Percentiles rank a stretch among this genome's conserved stretches.
phyloP scores from a whole-genome alignment of 2,797 vertebrate genomes.

The Gouania willdenowi region DNA sequence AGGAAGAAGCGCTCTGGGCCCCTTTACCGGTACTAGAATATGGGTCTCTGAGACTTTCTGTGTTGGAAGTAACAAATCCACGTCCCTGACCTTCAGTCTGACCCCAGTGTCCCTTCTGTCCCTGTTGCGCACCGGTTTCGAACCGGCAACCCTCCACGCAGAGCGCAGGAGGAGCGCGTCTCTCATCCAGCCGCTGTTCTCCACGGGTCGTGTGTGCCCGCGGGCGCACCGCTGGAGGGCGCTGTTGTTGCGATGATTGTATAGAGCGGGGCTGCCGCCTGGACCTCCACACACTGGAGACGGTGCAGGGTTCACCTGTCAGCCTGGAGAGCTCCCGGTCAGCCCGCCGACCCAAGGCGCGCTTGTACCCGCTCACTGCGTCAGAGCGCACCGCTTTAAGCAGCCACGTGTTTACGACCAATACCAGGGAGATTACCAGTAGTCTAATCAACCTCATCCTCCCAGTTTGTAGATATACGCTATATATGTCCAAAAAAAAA shows the following conservation, averaged over 20 bases:
- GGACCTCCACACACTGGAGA: slow-evolving; percentile 64
- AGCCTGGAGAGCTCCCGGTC: slow-evolving; percentile 51
- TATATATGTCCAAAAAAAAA: neutral
- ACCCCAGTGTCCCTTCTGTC: neutral
- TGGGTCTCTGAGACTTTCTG: neutral
- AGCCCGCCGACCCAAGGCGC: slow-evolving; percentile 59
- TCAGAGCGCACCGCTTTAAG: slow-evolving; percentile 62
- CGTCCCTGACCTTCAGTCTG: neutral
- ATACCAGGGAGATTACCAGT: slow-evolving; percentile 69
- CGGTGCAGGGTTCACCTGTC: slow-evolving; percentile 77
- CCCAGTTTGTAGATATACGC: neutral
- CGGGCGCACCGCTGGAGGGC: slow-evolving; percentile 72
- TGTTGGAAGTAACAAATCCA: neutral
- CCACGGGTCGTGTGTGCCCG: slow-evolving; percentile 48
- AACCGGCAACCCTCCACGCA: slow-evolving; percentile 49
- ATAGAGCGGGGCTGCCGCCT: slow-evolving; percentile 56
- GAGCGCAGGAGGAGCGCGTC: slow-evolving; percentile 36
- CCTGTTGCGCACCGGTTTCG: slow-evolving; percentile 25
- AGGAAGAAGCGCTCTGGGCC: slow-evolving; percentile 4
- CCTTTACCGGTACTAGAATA: slow-evolving; percentile 1
- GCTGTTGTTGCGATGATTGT: slow-evolving; percentile 64
- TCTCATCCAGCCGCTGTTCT: slow-evolving; percentile 13
- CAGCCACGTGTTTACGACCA: slow-evolving; percentile 71
- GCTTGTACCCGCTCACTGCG: slow-evolving; percentile 56
- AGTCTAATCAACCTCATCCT: slow-evolving; percentile 71